These are phyloP conservation scores for Miltochrista miniata DNA, from an alignment of 2,888 invertebrate species.

Conservation along the genomic window DNA sequence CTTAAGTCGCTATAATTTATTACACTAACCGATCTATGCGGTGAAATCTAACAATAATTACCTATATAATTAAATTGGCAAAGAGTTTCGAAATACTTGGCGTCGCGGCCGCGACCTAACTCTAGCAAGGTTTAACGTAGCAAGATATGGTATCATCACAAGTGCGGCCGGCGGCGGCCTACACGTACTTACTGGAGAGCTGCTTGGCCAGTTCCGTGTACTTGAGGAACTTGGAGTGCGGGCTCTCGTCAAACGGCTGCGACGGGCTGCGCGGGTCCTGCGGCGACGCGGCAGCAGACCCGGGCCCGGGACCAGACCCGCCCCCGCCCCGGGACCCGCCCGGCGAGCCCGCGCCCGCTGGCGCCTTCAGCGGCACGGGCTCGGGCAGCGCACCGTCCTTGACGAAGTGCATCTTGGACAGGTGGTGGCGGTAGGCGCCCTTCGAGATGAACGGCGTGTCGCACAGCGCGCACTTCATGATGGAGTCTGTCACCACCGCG, in stretches of 20 bases:
- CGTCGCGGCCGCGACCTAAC: conserved; percentile 78
- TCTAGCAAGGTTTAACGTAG: conserved; percentile 83
- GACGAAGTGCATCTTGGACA: conserved; percentile 97
- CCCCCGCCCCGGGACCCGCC: conserved; percentile 70
- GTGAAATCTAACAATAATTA: conserved; percentile 80
- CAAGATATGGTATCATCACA: conserved; percentile 93
- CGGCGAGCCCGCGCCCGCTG: conserved; percentile 72
- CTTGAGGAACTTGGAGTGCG: conserved; percentile 98
- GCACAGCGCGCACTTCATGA: conserved; percentile 97
- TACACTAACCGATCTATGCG: conserved; percentile 82
- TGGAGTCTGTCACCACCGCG: conserved; percentile 93
- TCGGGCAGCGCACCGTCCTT: conserved; percentile 95
- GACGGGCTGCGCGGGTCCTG: conserved; percentile 84
- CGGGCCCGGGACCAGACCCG: conserved; percentile 74
- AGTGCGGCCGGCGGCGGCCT: conserved; percentile 75
- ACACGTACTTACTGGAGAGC: conserved; percentile 98
- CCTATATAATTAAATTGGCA: conserved; percentile 84
- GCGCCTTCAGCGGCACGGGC: conserved; percentile 85
- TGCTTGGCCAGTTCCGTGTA: conserved; percentile 99
- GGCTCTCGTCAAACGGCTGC: conserved; percentile 92
- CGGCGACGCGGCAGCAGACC: conserved; percentile 75
- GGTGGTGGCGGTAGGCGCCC: conserved; percentile 97
- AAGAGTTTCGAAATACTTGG: conserved; percentile 83
- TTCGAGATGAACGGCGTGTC: conserved; percentile 98
- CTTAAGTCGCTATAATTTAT: conserved; percentile 81